A percentile compares a stretch with the other conserved stretches of the same genome.
Conservation (phyloP, 2,888 invertebrate genomes). For the Dynastes hyllus region DNA sequence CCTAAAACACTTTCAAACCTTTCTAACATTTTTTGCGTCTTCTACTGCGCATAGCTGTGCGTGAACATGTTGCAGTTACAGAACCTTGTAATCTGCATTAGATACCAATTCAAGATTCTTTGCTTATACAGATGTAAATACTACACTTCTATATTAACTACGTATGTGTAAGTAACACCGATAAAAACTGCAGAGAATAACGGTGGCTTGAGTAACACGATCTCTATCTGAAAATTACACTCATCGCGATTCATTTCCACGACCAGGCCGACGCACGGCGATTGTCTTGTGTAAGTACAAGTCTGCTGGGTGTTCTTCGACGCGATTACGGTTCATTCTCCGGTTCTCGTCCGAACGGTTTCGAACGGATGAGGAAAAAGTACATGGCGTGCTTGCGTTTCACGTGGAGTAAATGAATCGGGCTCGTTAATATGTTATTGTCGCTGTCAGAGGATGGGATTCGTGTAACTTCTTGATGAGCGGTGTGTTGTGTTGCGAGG, state of each 20-base stretch:
- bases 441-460: conserved; percentile 10
- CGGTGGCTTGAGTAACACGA: conserved; percentile 37
- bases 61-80: too few relatives aligned
- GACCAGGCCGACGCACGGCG: neutral
- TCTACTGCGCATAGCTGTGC: too few relatives aligned
- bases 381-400: conserved; percentile 25
- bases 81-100: too few relatives aligned
- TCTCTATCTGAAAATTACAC: conserved; percentile 43
- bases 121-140: too few relatives aligned
- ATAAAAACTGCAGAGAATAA: conserved; percentile 32
- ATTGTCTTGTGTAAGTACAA: conserved; percentile 7
- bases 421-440: conserved; percentile 28
- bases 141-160: too few relatives aligned
- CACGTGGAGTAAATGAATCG: conserved; percentile 38
- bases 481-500: neutral
- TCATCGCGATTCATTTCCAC: conserved; percentile 28
- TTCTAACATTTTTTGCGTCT: too few relatives aligned
- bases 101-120: too few relatives aligned
- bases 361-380: conserved; percentile 5
- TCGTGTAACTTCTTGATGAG: conserved; percentile 12
- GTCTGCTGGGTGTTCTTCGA: neutral
- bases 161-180: conserved; percentile 5
- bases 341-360: neutral
- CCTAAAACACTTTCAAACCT: too few relatives aligned
- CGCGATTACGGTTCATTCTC: conserved; percentile 6